phyloP scores from a whole-genome alignment of 1,140 invertebrate genomes.

The Drosophila kohkoa region DNA sequence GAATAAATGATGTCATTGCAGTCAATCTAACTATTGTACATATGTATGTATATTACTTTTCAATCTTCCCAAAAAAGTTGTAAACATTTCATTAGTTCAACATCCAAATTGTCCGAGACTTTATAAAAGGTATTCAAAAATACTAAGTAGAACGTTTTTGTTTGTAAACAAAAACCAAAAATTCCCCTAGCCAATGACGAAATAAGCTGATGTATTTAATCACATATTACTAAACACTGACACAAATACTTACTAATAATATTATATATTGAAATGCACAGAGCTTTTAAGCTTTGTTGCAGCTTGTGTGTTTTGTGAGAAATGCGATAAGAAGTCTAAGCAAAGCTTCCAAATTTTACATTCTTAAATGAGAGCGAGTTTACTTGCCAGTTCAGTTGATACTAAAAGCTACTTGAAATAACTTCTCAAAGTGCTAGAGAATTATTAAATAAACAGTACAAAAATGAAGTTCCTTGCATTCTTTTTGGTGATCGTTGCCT shows the following conservation, averaged over 20 bases:
- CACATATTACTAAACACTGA: conserved; percentile 4
- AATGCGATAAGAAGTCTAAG: conserved; percentile 85
- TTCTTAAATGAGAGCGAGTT: background rate
- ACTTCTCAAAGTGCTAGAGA: background rate
- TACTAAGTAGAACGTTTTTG: no score
- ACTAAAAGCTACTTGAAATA: background rate
- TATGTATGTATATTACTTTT: no score
- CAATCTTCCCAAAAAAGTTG: no score
- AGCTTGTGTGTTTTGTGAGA: background rate
- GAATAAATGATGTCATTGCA: no score
- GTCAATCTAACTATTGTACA: no score
- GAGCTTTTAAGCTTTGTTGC: background rate
- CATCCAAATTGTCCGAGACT: no score
- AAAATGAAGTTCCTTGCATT: conserved; percentile 46
- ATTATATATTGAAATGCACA: background rate
- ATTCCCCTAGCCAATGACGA: background rate
- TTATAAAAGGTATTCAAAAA: no score
- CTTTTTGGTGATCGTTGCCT: conserved; percentile 23
- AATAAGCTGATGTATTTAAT: background rate
- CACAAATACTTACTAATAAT: conserved; percentile 15
- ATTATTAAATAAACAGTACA: background rate
- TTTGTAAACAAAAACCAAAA: background rate
- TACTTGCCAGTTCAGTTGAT: background rate
- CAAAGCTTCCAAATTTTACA: conserved; percentile 71
- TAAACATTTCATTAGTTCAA: no score